Conservation (phyloP, 2,113 vertebrate species). For the Cacatua alba region DNA sequence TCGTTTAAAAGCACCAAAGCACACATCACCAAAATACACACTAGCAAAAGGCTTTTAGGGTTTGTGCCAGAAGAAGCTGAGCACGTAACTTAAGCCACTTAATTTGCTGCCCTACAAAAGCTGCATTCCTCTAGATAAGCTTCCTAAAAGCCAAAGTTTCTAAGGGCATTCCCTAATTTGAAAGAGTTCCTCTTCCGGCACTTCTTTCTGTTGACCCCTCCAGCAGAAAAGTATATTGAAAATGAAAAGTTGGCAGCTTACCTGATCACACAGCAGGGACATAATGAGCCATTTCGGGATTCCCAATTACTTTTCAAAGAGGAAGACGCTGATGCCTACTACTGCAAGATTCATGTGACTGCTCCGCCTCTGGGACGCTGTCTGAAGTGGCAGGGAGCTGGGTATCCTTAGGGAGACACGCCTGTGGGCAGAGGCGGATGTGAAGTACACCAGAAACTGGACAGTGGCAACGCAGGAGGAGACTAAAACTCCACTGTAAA, state of each 20-base stretch:
- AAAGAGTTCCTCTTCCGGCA: neutral
- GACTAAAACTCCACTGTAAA: neutral
- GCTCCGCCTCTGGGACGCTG: neutral
- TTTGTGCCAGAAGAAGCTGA: neutral
- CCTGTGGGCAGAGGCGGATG: accelerated
- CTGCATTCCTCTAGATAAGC: neutral
- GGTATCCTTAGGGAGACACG: neutral
- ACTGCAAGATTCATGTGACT: accelerated
- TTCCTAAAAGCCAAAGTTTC: neutral
- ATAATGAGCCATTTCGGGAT: neutral
- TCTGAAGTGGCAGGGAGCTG: accelerated
- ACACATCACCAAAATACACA: neutral
- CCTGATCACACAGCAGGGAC: neutral
- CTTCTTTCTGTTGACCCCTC: neutral
- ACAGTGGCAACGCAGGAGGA: neutral
- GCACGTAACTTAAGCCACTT: neutral
- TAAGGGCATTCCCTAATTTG: neutral
- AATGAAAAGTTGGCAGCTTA: neutral
- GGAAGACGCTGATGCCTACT: neutral
- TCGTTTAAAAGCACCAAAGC: neutral
- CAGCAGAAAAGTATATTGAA: neutral
- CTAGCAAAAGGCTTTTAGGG: neutral
- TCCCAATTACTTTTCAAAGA: neutral
- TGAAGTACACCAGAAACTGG: accelerated
- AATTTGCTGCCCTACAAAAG: neutral